Evolutionary conservation across 92 coral and sea anemone genomes (phyloP).

Genomic region (Zoanthus gigantus): DNA sequence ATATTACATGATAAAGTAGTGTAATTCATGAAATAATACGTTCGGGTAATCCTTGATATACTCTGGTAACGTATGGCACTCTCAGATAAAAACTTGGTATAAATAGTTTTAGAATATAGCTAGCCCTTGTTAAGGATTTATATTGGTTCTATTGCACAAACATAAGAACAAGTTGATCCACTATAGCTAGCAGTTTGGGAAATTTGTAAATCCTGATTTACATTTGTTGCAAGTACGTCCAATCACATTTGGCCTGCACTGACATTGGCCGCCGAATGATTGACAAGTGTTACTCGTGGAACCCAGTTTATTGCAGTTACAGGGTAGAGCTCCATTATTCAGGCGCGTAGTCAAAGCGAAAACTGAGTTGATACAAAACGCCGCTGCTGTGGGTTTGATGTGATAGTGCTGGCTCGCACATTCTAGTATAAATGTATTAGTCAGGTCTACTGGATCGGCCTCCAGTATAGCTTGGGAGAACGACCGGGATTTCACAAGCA

Average conservation of each 20-base stretch:
- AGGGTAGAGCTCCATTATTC: slow-evolving; percentile 77
- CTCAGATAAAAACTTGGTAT: background rate
- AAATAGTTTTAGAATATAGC: background rate
- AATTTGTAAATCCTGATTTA: slow-evolving; percentile 84
- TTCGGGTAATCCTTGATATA: background rate
- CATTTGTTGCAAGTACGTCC: slow-evolving; percentile 94
- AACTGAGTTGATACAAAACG: slow-evolving; percentile 81
- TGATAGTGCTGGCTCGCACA: slow-evolving; percentile 75
- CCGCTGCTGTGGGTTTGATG: slow-evolving; percentile 77
- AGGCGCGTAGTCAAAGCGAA: slow-evolving; percentile 83
- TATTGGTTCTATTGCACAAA: background rate
- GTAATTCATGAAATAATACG: background rate
- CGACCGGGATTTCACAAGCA: slow-evolving; percentile 80
- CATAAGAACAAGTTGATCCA: slow-evolving; percentile 5
- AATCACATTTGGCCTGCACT: slow-evolving; percentile 83
- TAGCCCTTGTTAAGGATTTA: background rate
- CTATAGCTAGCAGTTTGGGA: slow-evolving; percentile 73
- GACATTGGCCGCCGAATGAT: slow-evolving; percentile 94
- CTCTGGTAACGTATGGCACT: background rate
- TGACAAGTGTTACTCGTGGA: slow-evolving; percentile 74
- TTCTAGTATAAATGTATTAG: slow-evolving; percentile 75
- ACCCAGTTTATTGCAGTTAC: slow-evolving; percentile 86
- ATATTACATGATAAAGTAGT: no score
- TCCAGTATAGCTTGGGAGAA: slow-evolving; percentile 76
- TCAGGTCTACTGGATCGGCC: slow-evolving; percentile 81